Evolutionary conservation across 2,113 vertebrate species (phyloP).

Genomic region (Tonatia bakeri): DNA sequence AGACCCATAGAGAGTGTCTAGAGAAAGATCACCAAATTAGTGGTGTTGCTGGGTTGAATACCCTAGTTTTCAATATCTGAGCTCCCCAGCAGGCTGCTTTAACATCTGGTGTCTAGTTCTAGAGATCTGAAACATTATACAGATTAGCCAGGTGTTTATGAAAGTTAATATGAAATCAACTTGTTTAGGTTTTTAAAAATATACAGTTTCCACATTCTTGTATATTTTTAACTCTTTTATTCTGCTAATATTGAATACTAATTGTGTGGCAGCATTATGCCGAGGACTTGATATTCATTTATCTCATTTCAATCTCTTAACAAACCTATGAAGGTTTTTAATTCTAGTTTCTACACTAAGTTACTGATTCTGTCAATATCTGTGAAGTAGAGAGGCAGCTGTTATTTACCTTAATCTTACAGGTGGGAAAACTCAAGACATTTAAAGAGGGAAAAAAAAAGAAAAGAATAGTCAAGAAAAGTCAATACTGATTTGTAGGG

Average conservation of each 20-base stretch:
- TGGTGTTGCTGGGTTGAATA: not conserved
- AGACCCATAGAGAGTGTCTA: not conserved
- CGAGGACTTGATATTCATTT: not conserved
- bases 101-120: not conserved
- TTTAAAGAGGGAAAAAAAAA: not conserved
- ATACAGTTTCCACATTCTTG: not conserved
- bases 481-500: not conserved
- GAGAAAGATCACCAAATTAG: not conserved
- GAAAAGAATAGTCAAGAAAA: not conserved
- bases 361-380: not conserved
- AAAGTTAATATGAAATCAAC: not conserved
- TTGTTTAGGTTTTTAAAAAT: not conserved
- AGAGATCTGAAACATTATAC: constrained; percentile 8
- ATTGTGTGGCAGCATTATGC: not conserved
- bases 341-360: not conserved
- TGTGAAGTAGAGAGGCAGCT: not conserved
- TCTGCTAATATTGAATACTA: not conserved
- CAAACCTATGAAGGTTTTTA: not conserved
- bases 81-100: not conserved
- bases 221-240: not conserved
- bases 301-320: not conserved
- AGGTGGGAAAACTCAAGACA: not conserved
- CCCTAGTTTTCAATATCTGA: not conserved
- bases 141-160: not conserved
- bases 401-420: constrained; percentile 29